Evolutionary conservation across 2,888 invertebrate genomes (phyloP).

Genomic region (Pammene aurita): DNA sequence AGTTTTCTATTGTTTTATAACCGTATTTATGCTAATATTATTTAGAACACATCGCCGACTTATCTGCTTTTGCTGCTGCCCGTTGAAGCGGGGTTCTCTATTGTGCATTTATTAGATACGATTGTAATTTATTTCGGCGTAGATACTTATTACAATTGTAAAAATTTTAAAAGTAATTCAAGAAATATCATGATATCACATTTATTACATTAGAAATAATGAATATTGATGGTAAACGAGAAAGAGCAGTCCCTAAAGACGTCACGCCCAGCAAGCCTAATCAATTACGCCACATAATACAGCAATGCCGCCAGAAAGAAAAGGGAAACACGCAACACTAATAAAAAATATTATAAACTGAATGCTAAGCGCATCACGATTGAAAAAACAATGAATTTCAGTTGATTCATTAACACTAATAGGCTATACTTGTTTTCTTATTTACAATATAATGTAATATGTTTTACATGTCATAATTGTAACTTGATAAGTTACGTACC

Average conservation of each 20-base stretch:
- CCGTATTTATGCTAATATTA: too few relatives aligned
- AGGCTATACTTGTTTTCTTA: background rate
- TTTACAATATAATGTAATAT: too few relatives aligned
- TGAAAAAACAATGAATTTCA: background rate
- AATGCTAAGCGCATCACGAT: background rate
- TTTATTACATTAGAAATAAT: constrained; percentile 30
- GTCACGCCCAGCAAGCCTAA: constrained; percentile 35
- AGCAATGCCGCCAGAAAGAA: constrained; percentile 20
- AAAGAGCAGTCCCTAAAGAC: constrained; percentile 34
- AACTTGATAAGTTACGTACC: too few relatives aligned
- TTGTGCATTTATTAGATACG: too few relatives aligned
- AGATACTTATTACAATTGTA: background rate
- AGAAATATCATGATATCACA: constrained; percentile 8
- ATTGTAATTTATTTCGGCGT: too few relatives aligned
- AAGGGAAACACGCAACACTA: constrained; percentile 15
- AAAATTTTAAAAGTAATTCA: background rate
- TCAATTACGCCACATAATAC: constrained; percentile 38
- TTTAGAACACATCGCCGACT: too few relatives aligned
- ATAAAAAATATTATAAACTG: background rate
- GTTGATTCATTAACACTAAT: background rate
- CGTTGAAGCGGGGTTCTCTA: too few relatives aligned
- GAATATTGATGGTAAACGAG: constrained; percentile 39
- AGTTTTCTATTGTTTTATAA: too few relatives aligned
- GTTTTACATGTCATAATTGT: too few relatives aligned
- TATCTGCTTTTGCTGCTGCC: too few relatives aligned